Base-by-base conservation (phyloP, 2,888 invertebrate genomes). In the Mylabris sibirica region DNA sequence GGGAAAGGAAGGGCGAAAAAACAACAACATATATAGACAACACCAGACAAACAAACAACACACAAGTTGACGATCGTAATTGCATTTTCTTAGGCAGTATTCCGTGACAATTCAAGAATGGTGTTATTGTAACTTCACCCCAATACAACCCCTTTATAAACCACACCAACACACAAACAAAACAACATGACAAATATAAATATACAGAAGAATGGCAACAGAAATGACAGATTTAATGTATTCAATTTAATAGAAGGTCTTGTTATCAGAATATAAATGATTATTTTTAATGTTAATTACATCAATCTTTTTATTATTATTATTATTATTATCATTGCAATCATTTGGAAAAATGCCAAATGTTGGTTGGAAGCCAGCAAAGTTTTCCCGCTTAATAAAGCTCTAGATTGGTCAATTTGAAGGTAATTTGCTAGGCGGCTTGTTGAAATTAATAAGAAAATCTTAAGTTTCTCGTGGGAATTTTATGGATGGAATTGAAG, bases 181-280 rank as follows among this genome's bases (percentile, higher is more conserved):
- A 35, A 35, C 11, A 35, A 49, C 2, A 20, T 30, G 49, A 20
- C 20, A 49, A 20, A 9, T 20, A 20, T 20, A 20, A 20, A 49
- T 20, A 49, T 49, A 20, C 30, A 8, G 20, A 1, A n/a, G 2
- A 17, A 44, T 30, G 30, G 30, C 30, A 17, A 8, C 17, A 44
- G 17, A 44, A 44, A 17, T 17, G 44, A 17, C 44, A n/a, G 41
- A 41, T 41, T 41, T 44, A 44, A n/a, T 2, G 44, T 4, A 44
- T 44, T 44, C 44, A 44, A 44, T 44, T 44, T 44, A 44, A 4
- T 44, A n/a, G 44, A 44, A 44, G 6, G n/a, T 44, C 44, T 44
- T 44, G n/a, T 44, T 44, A 17, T 17, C 4, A 38, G 12, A 2
- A 38, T 22, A 53, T 8, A 53, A 3, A 22, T 22, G 9, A 11